Base-by-base conservation (phyloP, 2,113 vertebrate species). In the Lichenostomus cassidix region DNA sequence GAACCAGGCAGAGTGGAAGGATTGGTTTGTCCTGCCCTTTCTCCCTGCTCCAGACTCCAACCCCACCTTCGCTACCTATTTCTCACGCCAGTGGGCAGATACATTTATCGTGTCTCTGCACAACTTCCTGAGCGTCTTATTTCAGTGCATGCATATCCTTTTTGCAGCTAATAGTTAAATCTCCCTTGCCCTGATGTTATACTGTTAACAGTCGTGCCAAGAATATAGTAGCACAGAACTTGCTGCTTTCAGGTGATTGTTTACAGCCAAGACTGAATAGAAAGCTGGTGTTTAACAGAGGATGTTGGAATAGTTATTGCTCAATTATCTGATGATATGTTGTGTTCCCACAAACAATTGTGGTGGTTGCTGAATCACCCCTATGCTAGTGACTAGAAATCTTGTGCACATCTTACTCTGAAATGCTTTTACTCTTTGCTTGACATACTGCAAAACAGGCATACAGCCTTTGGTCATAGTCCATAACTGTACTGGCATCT, bases 101-200 rank as follows among this genome's bases (percentile, higher is more conserved):
- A 99, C 99, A 0, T 99, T 99, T 97, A 98, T 99, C 0, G 99
- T 99, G 42, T 99, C 99, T 8, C 98, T 99, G 93, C 99, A 99
- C 97, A 99, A 99, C 98, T 99, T 99, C 95, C 98, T 99, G 92
- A 99, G 99, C 0, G 99, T 99, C 65, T 98, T 99, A 29, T 99
- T 99, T 97, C 99, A 99, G 98, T 99, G 99, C 90, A 99, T 99
- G 99, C 99, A 99, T 99, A 99, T 99, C 99, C 99, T 99, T 98
- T 70, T 52, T 56, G 22, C 35, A 73, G 11, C 37, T 67, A 6
- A 24, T 24, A 46, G 58, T 53, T 92, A 49, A 53, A 60, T 80
- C 39, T 90, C 20, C 14, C 50, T 37, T 24, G 33, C 44, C 17
- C 39, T 47, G 13, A 20, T 79, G 37, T 68, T 55, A 37, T 0